phyloP scores from a whole-genome alignment of 1,140 invertebrate genomes.

The Maconellicoccus hirsutus region DNA sequence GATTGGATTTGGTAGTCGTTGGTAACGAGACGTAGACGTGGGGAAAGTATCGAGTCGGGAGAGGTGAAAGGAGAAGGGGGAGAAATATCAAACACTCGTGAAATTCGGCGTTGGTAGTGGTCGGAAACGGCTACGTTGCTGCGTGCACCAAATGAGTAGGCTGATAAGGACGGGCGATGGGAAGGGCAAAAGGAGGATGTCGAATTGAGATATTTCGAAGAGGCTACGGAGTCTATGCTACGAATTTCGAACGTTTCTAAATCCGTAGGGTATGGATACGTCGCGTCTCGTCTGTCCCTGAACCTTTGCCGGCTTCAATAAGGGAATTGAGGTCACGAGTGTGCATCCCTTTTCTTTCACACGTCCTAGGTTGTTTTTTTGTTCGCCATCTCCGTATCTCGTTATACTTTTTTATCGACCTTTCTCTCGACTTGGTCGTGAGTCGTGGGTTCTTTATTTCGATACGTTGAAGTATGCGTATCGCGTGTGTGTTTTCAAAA shows the following conservation, averaged over 20 bases:
- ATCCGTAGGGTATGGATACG: neutral
- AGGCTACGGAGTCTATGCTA: neutral
- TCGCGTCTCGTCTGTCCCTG: neutral
- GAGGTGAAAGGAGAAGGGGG: too few species aligned
- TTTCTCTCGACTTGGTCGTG: neutral
- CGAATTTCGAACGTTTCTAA: neutral
- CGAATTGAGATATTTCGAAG: neutral
- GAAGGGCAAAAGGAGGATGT: neutral
- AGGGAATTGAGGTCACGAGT: neutral
- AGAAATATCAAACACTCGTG: neutral
- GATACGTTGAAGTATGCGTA: too few species aligned
- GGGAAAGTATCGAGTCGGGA: neutral
- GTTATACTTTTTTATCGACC: neutral
- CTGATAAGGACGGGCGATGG: neutral
- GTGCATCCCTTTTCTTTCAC: neutral
- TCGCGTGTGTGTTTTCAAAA: neutral
- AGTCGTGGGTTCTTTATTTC: neutral
- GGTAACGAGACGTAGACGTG: neutral
- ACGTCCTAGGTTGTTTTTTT: neutral
- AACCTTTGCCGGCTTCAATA: neutral
- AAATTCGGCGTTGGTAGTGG: neutral
- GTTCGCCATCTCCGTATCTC: neutral
- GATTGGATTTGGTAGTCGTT: neutral
- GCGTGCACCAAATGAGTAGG: neutral
- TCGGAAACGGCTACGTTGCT: neutral